These are phyloP conservation scores for Erethizon dorsatum DNA, from an alignment of 2,797 vertebrate species.

Conservation along the genomic window DNA sequence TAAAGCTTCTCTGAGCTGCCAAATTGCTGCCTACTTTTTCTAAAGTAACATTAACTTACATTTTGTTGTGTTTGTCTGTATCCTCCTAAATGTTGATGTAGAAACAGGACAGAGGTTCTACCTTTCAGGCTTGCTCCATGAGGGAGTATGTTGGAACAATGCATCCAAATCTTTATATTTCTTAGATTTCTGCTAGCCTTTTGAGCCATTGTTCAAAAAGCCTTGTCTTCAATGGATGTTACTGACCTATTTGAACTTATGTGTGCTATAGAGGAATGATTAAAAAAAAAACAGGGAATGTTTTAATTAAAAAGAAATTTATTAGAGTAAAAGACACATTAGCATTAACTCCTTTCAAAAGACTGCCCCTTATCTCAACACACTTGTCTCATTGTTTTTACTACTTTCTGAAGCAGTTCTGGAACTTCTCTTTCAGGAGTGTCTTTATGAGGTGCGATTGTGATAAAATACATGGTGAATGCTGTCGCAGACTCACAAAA, in stretches of 20 bases:
- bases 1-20: neutral
- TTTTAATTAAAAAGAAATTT: neutral
- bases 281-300: neutral
- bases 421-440: neutral
- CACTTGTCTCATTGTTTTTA: neutral
- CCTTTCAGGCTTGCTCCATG: neutral
- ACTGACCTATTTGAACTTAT: slow-evolving; percentile 47
- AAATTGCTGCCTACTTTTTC: neutral
- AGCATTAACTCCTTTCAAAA: neutral
- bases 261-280: neutral
- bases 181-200: neutral
- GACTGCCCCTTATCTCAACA: neutral
- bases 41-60: neutral
- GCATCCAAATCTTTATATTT: neutral
- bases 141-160: neutral
- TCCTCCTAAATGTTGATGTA: neutral
- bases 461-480: neutral
- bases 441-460: neutral
- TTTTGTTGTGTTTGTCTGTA: neutral
- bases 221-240: neutral
- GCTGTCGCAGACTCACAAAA: neutral
- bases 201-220: neutral
- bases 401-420: neutral
- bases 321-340: neutral
- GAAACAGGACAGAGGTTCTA: neutral